Conservation (phyloP, 2,888 invertebrate species). For the Villa cingulata region DNA sequence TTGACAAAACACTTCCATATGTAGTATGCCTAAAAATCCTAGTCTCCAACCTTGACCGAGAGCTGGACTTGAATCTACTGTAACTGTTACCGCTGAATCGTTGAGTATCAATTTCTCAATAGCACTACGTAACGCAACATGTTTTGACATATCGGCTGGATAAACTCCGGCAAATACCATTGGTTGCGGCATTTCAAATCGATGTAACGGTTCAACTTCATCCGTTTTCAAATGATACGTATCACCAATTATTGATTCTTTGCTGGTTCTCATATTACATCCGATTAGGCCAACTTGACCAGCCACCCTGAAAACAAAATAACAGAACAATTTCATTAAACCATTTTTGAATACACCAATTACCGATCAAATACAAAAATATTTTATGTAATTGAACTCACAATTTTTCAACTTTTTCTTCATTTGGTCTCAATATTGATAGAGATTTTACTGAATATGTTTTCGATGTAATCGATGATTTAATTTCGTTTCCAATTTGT, state of each 20-base stretch:
- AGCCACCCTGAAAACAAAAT: conserved; percentile 43
- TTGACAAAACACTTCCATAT: conserved; percentile 80
- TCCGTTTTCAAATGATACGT: conserved; percentile 46
- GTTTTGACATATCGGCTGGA: conserved; percentile 81
- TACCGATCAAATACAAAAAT: no score
- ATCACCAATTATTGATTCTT: conserved; percentile 65
- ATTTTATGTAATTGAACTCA: no score
- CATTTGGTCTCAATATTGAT: conserved; percentile 65
- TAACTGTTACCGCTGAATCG: conserved; percentile 81
- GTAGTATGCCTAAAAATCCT: conserved; percentile 74
- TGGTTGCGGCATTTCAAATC: conserved; percentile 55
- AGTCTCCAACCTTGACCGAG: conserved; percentile 80
- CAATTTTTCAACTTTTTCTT: conserved; percentile 49
- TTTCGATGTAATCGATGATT: conserved; percentile 56
- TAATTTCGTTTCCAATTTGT: conserved; percentile 59
- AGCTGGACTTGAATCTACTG: conserved; percentile 70
- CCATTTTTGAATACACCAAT: no score
- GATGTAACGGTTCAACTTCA: conserved; percentile 39
- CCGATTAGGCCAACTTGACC: conserved; percentile 89
- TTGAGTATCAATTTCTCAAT: conserved; percentile 87
- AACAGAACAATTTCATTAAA: background rate
- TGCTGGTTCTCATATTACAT: conserved; percentile 61
- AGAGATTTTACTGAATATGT: conserved; percentile 65
- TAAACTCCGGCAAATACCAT: conserved; percentile 79
- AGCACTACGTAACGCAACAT: conserved; percentile 56